phyloP scores from a whole-genome alignment of 2,113 vertebrate species.

The Procapra przewalskii region DNA sequence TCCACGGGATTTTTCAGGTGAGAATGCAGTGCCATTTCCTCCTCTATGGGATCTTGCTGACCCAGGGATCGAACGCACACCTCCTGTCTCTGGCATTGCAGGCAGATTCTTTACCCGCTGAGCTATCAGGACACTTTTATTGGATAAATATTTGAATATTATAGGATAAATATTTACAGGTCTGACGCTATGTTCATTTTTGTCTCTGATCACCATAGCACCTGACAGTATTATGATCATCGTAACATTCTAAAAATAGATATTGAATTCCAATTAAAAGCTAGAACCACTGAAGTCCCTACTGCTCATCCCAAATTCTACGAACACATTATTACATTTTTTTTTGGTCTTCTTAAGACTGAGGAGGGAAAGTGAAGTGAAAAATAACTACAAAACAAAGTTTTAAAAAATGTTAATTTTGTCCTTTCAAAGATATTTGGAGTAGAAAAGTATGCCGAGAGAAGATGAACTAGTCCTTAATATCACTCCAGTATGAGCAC shows the following conservation, averaged over 20 bases:
- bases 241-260: background rate
- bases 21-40: background rate
- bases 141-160: background rate
- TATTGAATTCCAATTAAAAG: background rate
- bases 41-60: background rate
- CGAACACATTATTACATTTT: background rate
- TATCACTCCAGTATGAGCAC: background rate
- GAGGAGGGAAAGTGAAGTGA: background rate
- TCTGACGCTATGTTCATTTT: background rate
- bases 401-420: background rate
- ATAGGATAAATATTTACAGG: background rate
- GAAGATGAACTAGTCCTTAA: background rate
- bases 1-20: background rate
- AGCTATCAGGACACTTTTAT: background rate
- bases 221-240: background rate
- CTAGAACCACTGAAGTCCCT: background rate
- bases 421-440: background rate
- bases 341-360: background rate
- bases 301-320: background rate
- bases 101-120: background rate
- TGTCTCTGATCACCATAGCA: background rate
- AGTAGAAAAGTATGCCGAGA: background rate
- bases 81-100: background rate
- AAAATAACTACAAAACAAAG: background rate
- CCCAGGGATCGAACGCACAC: fast-evolving